A percentile compares a stretch with the other conserved stretches of the same genome.
Evolutionary conservation across 1,140 invertebrate genomes (phyloP).

Genomic region (Rhyacophila brunnea): DNA sequence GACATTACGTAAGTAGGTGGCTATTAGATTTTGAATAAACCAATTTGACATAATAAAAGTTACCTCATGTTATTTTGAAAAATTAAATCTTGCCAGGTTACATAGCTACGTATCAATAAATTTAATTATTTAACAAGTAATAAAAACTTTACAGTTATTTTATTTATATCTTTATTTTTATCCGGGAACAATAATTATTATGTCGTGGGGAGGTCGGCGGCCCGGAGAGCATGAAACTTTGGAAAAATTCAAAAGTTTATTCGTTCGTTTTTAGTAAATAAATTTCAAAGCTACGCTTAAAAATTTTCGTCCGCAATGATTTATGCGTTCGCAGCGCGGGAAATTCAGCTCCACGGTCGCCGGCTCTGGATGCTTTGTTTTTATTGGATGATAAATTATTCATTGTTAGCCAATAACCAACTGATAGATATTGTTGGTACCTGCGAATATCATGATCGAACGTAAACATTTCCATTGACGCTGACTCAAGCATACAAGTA

Average conservation of each 20-base stretch:
- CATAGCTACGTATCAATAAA: too few relatives aligned
- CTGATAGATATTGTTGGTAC: conserved; percentile 20
- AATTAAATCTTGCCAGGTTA: too few relatives aligned
- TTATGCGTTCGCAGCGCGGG: conserved; percentile 29
- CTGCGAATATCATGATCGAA: conserved; percentile 1
- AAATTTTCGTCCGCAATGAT: conserved; percentile 33
- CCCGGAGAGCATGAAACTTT: too few relatives aligned
- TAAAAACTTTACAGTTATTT: too few relatives aligned
- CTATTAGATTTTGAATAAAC: too few relatives aligned
- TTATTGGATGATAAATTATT: conserved; percentile 36
- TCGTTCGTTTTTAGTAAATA: conserved; percentile 34
- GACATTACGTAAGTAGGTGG: too few relatives aligned
- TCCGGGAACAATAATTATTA: too few relatives aligned
- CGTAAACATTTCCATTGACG: conserved; percentile 12
- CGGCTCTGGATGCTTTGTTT: conserved; percentile 23
- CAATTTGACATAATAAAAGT: too few relatives aligned
- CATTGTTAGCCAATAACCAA: conserved; percentile 34
- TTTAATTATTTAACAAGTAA: too few relatives aligned
- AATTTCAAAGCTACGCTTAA: conserved; percentile 30
- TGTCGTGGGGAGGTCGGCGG: too few relatives aligned
- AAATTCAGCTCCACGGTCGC: conserved; percentile 19
- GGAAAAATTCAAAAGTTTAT: conserved; percentile 26
- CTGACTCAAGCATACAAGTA: conserved; percentile 3
- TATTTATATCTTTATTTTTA: too few relatives aligned
- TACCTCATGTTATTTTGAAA: too few relatives aligned